These are phyloP conservation scores for Enteromius treurensis DNA, from an alignment of 2,797 vertebrate genomes.

Conservation along the genomic window DNA sequence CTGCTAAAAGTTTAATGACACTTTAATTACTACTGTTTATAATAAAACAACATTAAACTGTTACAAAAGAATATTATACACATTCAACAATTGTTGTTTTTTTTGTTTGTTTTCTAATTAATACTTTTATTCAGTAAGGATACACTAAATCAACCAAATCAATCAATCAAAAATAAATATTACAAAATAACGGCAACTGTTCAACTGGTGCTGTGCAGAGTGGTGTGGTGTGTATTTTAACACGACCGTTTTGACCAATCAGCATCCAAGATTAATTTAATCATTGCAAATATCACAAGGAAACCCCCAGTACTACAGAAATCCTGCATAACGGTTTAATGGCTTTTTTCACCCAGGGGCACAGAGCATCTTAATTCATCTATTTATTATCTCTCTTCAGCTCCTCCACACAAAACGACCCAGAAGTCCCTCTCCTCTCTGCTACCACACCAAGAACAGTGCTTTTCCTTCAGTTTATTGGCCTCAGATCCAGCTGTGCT, in stretches of 20 bases:
- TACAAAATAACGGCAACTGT: neutral
- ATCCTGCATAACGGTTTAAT: neutral
- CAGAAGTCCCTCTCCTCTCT: conserved; percentile 7
- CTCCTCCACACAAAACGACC: neutral
- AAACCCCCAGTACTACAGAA: neutral
- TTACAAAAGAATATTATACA: neutral
- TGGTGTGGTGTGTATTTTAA: neutral
- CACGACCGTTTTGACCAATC: neutral
- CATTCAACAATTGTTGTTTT: neutral
- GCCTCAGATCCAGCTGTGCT: conserved; percentile 55
- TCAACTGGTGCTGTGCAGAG: neutral
- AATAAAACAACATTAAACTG: neutral
- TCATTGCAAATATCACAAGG: neutral
- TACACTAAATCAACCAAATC: neutral
- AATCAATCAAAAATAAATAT: neutral
- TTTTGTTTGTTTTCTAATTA: too few species aligned
- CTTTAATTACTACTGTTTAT: neutral
- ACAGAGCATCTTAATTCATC: neutral
- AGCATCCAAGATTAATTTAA: neutral
- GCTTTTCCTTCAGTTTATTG: conserved; percentile 12
- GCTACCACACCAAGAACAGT: neutral
- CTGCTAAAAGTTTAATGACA: neutral
- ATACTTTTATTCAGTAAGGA: neutral
- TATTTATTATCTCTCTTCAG: conserved; percentile 13
- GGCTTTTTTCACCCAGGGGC: neutral